Evolutionary conservation across 2,888 invertebrate species (phyloP), one percentile per base, ranked within the genome.

Genomic region (Neria commutata): DNA sequence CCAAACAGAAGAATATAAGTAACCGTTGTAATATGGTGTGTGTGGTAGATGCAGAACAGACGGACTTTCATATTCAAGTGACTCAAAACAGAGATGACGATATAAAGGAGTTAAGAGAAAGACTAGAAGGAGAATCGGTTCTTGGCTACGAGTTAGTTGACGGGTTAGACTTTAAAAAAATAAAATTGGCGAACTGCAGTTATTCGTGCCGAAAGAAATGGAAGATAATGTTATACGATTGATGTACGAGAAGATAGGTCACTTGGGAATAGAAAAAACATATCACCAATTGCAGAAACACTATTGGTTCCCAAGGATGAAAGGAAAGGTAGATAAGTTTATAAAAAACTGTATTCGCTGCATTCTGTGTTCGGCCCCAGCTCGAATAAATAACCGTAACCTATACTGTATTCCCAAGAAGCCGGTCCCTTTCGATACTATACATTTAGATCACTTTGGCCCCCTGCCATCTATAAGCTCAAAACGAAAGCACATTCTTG

Each of bases 181-280:
- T n/a, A n/a, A n/a, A n/a, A n/a, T n/a, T n/a, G n/a, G n/a, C 19
- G 11, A 8, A 25, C 26, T 53, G 11, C 58, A 49, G n/a, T 23
- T 58, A 10, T 54, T 34, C 48, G 49, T 49, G 2, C 48, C 60
- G 2, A 37, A 26, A 5, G 60, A 59, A 21, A 54, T 59, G 46
- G 47, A 55, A 14, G 17, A n/a, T 2, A 56, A 56, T 6, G 24
- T 59, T 14, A 47, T 59, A 21, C 17, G 49, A 5, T 23, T 21
- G 16, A 3, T 49, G 17, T 26, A 49, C 17, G 49, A 49, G 25
- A 26, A 33, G 19, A 49, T 49, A 25, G 49, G 49, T 14, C 49
- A 49, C 16, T n/a, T 49, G 49, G 49, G 49, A 29, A 16, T 49
- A 6, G 23, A 17, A 11, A 49, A 49, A 25, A 21, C 21, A 3